A percentile compares a stretch with the other conserved stretches of the same genome.
phyloP scores from a whole-genome alignment of 2,113 vertebrate genomes.

The Aldabrachelys gigantea region DNA sequence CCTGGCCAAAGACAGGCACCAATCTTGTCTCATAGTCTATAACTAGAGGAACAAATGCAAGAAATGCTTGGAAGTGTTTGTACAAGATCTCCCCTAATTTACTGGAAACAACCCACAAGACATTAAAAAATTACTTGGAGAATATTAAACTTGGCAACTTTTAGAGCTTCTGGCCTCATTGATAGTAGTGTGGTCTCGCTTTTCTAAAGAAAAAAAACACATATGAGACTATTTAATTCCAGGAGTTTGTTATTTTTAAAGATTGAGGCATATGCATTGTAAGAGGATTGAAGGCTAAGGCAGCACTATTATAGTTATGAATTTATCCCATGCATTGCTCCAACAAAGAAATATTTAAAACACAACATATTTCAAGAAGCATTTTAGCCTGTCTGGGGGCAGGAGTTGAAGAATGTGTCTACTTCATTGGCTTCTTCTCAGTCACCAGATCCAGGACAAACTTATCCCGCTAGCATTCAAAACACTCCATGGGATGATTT shows the following conservation, averaged over 20 bases:
- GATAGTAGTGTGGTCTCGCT: constrained; percentile 7
- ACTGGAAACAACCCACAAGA: constrained; percentile 65
- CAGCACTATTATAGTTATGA: neutral
- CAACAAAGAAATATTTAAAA: neutral
- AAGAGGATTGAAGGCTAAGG: neutral
- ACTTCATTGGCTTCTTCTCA: neutral
- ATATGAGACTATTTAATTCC: neutral
- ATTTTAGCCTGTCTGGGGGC: neutral
- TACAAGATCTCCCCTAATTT: constrained; percentile 57
- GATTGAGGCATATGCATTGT: neutral
- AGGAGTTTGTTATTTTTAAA: neutral
- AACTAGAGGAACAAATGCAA: constrained; percentile 59
- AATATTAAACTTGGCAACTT: constrained; percentile 55
- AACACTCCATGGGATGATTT: neutral
- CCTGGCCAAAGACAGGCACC: neutral
- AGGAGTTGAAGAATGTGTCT: neutral
- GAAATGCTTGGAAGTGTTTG: constrained; percentile 66
- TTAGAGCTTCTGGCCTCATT: constrained; percentile 25
- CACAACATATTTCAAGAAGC: neutral
- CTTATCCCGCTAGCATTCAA: neutral
- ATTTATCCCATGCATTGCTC: neutral
- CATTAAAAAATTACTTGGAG: constrained; percentile 51
- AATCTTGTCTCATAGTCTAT: constrained; percentile 17
- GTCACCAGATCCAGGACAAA: neutral
- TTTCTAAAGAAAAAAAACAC: neutral